Percentiles rank a stretch among this genome's conserved stretches.
These are phyloP conservation scores for Ericerus pela DNA, from an alignment of 1,140 invertebrate genomes.

Conservation along the genomic window DNA sequence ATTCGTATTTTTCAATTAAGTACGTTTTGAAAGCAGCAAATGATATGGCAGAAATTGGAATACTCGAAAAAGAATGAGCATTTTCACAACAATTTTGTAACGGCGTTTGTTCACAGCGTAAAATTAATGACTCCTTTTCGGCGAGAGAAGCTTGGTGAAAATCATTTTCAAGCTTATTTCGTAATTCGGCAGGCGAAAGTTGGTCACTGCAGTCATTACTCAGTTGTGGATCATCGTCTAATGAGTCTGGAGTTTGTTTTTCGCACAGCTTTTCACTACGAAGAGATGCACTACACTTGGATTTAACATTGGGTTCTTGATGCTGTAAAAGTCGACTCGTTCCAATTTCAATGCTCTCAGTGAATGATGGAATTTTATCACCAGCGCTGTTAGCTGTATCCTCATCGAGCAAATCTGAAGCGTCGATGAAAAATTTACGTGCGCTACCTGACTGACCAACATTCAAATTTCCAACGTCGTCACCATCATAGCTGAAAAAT, in stretches of 20 bases:
- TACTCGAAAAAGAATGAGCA: no score
- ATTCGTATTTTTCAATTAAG: conserved; percentile 1
- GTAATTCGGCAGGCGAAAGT: neutral
- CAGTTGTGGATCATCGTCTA: neutral
- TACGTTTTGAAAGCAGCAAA: conserved; percentile 2
- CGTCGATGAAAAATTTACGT: neutral
- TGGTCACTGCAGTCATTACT: neutral
- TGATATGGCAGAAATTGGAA: no score
- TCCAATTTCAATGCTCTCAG: no score
- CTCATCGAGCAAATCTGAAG: neutral
- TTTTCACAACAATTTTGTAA: no score
- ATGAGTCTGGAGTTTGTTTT: neutral
- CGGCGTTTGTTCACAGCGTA: no score
- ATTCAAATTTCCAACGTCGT: no score
- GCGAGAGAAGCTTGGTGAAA: neutral
- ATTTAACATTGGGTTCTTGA: neutral
- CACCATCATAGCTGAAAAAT: no score
- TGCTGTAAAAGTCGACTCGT: neutral
- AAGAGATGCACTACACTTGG: neutral
- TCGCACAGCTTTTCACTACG: neutral
- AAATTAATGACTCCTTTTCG: neutral
- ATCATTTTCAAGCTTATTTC: neutral
- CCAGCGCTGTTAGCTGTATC: neutral
- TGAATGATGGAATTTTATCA: neutral
- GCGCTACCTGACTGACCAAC: neutral